Evolutionary conservation across 2,797 vertebrate genomes (phyloP).

Genomic region (Tiaroga cobitis): DNA sequence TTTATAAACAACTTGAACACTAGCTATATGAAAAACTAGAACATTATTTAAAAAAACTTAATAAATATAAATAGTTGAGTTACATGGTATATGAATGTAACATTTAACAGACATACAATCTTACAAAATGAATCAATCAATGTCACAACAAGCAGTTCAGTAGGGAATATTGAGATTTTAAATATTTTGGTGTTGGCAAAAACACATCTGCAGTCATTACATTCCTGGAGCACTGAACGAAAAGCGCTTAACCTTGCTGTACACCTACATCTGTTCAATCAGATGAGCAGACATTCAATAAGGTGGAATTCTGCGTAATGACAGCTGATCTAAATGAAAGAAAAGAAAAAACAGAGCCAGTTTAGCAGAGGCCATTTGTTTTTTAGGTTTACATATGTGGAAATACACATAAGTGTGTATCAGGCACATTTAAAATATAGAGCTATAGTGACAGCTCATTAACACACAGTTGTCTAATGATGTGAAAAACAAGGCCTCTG

Average conservation of each 20-base stretch:
- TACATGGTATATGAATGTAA: not conserved
- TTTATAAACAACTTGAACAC: not conserved
- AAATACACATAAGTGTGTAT: not conserved
- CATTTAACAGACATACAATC: not conserved
- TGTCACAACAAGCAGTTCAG: slow-evolving; percentile 21
- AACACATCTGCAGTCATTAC: slow-evolving; percentile 60
- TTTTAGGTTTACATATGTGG: not conserved
- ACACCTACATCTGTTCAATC: slow-evolving; percentile 56
- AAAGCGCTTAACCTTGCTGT: slow-evolving; percentile 57
- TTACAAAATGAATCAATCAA: not conserved
- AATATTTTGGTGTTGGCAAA: slow-evolving; percentile 49
- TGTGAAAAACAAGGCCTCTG: slow-evolving; percentile 67
- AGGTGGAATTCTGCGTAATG: slow-evolving; percentile 32
- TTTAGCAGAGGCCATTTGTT: slow-evolving; percentile 5
- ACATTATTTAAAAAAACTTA: not conserved
- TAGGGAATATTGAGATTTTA: slow-evolving; percentile 39
- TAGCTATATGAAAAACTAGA: not conserved
- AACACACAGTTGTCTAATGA: slow-evolving; percentile 72
- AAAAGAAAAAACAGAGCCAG: slow-evolving; percentile 2
- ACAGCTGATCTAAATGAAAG: slow-evolving; percentile 43
- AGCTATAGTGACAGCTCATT: slow-evolving; percentile 77
- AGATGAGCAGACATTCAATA: slow-evolving; percentile 54
- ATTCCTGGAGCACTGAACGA: slow-evolving; percentile 58
- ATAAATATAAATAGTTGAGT: not conserved
- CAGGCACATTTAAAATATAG: slow-evolving; percentile 23